Conservation (phyloP, 1,140 invertebrate species). For the Myzus persicae region DNA sequence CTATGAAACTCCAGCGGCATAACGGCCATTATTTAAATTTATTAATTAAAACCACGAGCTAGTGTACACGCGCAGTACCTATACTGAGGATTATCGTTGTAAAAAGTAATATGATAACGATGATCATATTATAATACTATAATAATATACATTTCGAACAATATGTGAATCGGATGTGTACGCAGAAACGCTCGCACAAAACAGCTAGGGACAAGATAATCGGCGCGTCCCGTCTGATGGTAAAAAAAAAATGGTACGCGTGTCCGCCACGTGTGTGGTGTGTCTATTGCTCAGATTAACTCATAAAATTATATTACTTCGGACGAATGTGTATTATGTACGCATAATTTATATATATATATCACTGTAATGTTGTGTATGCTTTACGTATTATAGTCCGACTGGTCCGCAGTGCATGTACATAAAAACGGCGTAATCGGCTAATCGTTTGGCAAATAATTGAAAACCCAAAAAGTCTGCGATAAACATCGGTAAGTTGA, state of each 20-base stretch:
- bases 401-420: not conserved
- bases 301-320: not conserved
- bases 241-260: slow-evolving; percentile 27
- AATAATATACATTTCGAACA: not conserved
- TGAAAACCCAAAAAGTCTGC: not conserved
- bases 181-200: not conserved
- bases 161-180: not conserved
- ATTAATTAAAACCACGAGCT: slow-evolving; percentile 6
- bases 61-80: not conserved
- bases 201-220: slow-evolving; percentile 54
- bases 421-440: not conserved
- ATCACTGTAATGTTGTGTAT: not conserved
- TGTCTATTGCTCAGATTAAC: not conserved
- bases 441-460: slow-evolving; percentile 49
- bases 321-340: not conserved
- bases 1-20: not conserved
- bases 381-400: not conserved
- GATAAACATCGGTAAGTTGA: slow-evolving; percentile 53
- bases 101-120: not conserved
- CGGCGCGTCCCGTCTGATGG: not conserved
- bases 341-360: not conserved
- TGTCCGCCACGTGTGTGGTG: slow-evolving; percentile 46
- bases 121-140: not conserved
- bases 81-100: not conserved
- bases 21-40: not conserved